Conservation (phyloP, 2,888 invertebrate genomes). For the Euproctis similis region DNA sequence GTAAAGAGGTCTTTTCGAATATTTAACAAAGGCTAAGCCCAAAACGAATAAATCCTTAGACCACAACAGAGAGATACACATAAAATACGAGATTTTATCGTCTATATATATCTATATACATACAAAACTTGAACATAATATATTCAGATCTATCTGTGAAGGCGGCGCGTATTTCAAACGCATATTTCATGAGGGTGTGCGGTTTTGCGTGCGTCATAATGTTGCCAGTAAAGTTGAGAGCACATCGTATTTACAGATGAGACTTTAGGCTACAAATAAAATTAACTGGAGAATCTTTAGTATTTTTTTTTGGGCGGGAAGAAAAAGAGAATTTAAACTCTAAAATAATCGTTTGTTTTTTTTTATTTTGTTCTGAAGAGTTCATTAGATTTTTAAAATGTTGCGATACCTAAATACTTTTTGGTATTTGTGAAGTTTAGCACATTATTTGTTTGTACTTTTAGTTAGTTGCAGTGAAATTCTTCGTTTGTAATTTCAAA, state of each 20-base stretch:
- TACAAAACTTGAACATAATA: slow-evolving; percentile 33
- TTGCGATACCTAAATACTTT: too few relatives aligned
- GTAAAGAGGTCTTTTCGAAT: slow-evolving; percentile 1
- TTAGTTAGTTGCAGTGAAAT: too few relatives aligned
- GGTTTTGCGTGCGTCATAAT: slow-evolving; percentile 43
- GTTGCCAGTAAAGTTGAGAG: slow-evolving; percentile 28
- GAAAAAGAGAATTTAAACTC: too few relatives aligned
- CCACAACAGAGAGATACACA: slow-evolving; percentile 12
- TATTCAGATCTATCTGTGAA: slow-evolving; percentile 42
- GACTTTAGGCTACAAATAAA: slow-evolving; percentile 1
- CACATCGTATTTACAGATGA: slow-evolving; percentile 2
- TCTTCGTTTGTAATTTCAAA: too few relatives aligned
- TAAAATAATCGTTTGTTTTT: too few relatives aligned
- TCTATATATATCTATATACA: slow-evolving; percentile 22
- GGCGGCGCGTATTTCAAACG: slow-evolving; percentile 49
- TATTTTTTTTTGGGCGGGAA: too few relatives aligned
- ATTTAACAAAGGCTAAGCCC: slow-evolving; percentile 8
- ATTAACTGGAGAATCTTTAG: too few relatives aligned
- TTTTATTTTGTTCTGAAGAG: too few relatives aligned
- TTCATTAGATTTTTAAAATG: too few relatives aligned
- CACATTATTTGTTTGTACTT: too few relatives aligned
- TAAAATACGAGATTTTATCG: slow-evolving; percentile 18
- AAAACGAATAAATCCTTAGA: slow-evolving; percentile 11
- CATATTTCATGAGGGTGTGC: slow-evolving; percentile 59
- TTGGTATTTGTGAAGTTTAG: too few relatives aligned